Evolutionary conservation across 2,888 invertebrate species (phyloP).

Genomic region (Eutolmus rufibarbis): DNA sequence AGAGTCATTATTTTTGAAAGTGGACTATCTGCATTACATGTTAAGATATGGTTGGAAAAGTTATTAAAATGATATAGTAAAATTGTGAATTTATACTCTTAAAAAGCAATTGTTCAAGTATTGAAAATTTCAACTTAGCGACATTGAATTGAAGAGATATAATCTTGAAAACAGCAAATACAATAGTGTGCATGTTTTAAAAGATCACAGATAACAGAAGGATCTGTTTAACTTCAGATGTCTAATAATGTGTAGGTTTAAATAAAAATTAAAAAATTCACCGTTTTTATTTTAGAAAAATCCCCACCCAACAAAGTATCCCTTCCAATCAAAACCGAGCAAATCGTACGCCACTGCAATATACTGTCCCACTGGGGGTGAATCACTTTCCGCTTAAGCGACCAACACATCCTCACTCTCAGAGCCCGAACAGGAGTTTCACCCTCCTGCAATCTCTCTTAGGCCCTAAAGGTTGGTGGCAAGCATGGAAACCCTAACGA

Average conservation of each 20-base stretch:
- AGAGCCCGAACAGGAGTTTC: background rate
- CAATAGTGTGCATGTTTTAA: too few species aligned
- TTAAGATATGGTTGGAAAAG: too few species aligned
- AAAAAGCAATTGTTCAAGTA: too few species aligned
- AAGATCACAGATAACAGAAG: too few species aligned
- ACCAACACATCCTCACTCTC: background rate
- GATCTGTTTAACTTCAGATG: too few species aligned
- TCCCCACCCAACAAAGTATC: background rate
- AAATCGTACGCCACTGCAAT: conserved; percentile 14
- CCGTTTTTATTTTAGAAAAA: background rate
- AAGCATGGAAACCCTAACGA: background rate
- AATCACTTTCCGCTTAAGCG: conserved; percentile 1
- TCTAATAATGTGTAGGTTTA: background rate
- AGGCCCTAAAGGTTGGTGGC: background rate
- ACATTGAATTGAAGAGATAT: too few species aligned
- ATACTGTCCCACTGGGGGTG: background rate
- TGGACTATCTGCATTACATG: too few species aligned
- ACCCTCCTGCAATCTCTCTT: background rate
- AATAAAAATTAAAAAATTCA: background rate
- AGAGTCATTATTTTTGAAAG: too few species aligned
- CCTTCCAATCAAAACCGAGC: background rate
- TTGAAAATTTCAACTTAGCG: too few species aligned
- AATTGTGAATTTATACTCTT: too few species aligned
- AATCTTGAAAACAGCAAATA: too few species aligned
- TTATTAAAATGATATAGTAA: too few species aligned